Conservation (phyloP, 2,797 vertebrate species). For the Sebastes aleutianus region DNA sequence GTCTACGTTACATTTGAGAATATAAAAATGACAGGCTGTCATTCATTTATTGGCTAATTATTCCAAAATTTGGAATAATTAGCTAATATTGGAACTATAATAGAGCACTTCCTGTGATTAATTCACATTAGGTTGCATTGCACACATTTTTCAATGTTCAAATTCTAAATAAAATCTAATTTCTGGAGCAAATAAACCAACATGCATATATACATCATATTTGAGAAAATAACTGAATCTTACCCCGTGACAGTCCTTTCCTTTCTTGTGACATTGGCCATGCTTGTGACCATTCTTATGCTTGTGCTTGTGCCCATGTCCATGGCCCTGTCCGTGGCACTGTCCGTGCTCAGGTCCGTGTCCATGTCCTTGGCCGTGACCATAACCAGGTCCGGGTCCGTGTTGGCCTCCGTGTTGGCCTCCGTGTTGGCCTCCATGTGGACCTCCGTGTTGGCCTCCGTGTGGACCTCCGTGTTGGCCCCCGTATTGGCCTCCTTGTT, state of each 20-base stretch:
- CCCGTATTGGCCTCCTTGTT: no score
- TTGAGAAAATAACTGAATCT: not conserved
- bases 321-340: not conserved
- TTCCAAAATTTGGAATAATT: not conserved
- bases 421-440: no score
- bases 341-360: not conserved
- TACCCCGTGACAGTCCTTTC: conserved; percentile 55
- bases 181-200: not conserved
- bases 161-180: not conserved
- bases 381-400: not conserved
- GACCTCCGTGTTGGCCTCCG: no score
- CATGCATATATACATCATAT: not conserved
- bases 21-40: not conserved
- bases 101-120: not conserved
- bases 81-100: not conserved
- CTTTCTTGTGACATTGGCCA: conserved; percentile 67
- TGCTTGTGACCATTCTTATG: conserved; percentile 20
- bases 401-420: no score
- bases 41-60: not conserved
- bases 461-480: no score
- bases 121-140: not conserved
- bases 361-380: accelerated
- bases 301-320: not conserved
- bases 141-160: not conserved
- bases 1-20: not conserved